Evolutionary conservation across 30 jellyfish, hydroid and myxozoan genomes (phyloP).

Genomic region (Pseudorhiza aurosa): DNA sequence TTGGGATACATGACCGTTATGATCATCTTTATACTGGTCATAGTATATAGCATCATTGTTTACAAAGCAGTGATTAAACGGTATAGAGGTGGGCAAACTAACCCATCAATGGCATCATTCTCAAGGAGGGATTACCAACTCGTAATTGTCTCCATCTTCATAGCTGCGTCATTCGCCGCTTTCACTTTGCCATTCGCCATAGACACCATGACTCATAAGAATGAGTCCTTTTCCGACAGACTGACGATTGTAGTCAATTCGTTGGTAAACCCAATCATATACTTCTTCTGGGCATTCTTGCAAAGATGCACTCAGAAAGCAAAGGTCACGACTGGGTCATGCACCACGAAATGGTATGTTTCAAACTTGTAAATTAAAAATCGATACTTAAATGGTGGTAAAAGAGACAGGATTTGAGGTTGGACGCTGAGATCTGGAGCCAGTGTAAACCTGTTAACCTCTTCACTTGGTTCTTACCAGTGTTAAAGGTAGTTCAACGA

Average conservation of each 20-base stretch:
- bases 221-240: neutral
- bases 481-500: no score
- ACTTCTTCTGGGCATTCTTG: conserved; percentile 36
- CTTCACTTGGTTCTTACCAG: no score
- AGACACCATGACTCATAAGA: conserved; percentile 7
- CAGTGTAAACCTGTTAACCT: no score
- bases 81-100: neutral
- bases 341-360: neutral
- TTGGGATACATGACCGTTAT: neutral
- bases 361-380: neutral
- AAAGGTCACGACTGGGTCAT: neutral
- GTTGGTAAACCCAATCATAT: conserved; percentile 38
- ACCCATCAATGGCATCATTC: neutral
- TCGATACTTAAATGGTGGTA: no score
- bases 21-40: neutral
- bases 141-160: conserved; percentile 19
- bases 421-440: no score
- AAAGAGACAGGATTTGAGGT: no score
- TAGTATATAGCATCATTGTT: conserved; percentile 8
- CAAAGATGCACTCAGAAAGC: neutral
- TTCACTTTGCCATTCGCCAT: conserved; percentile 42
- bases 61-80: conserved; percentile 28
- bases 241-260: conserved; percentile 23
- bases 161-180: conserved; percentile 26
- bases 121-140: conserved; percentile 8